Conservation (phyloP, 2,888 invertebrate genomes). For the Bugulina stolonifera region DNA sequence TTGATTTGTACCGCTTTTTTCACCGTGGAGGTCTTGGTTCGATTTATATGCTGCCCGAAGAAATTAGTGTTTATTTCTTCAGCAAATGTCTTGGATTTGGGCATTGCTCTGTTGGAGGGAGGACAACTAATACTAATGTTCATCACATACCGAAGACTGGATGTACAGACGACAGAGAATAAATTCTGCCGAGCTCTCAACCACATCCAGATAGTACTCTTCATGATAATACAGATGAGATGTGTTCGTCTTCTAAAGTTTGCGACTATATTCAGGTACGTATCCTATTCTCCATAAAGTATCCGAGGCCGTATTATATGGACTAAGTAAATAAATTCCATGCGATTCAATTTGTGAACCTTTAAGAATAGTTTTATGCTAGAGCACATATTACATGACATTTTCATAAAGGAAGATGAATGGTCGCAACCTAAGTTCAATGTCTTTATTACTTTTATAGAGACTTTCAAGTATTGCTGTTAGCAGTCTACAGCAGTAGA, state of each 20-base stretch:
- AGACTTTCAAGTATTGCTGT: neutral
- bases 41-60: constrained; percentile 13
- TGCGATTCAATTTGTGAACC: too few relatives aligned
- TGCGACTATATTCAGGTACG: neutral
- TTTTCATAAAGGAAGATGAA: too few relatives aligned
- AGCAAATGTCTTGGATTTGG: neutral
- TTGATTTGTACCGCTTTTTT: neutral
- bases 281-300: neutral
- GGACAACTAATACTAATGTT: neutral
- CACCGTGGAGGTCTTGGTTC: neutral
- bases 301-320: too few relatives aligned
- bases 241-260: neutral
- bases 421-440: too few relatives aligned
- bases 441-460: too few relatives aligned
- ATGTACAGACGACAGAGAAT: neutral
- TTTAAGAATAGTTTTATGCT: too few relatives aligned
- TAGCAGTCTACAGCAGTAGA: neutral
- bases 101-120: neutral
- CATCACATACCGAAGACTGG: neutral
- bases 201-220: neutral
- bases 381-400: too few relatives aligned
- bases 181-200: neutral
- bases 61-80: neutral
- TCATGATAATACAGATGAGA: neutral
- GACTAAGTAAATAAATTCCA: too few relatives aligned